Evolutionary conservation across 2,888 invertebrate species (phyloP).

Genomic region (Drosophila neoperkinsi): DNA sequence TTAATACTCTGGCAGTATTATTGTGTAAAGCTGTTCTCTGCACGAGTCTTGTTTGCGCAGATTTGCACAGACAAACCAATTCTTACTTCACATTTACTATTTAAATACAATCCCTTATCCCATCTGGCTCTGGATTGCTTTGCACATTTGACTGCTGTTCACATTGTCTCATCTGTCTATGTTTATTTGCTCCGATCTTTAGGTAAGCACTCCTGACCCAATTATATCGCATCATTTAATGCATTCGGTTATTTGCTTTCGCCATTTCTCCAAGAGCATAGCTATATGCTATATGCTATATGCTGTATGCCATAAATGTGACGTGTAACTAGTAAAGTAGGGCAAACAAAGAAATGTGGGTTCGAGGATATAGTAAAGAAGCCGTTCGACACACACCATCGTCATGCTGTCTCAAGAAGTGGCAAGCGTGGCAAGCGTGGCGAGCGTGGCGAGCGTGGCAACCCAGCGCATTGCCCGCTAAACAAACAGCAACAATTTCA

Average conservation of each 20-base stretch:
- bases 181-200: not conserved
- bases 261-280: no score
- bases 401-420: not conserved
- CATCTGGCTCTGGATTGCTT: not conserved
- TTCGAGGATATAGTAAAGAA: not conserved
- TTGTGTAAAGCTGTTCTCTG: not conserved
- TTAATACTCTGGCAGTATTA: not conserved
- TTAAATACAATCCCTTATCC: not conserved
- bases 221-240: not conserved
- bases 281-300: no score
- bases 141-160: not conserved
- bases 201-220: not conserved
- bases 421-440: not conserved
- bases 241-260: not conserved
- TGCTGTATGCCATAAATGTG: no score
- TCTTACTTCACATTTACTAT: not conserved
- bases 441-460: not conserved
- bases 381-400: not conserved
- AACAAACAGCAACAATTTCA: conserved; percentile 38
- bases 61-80: not conserved
- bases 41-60: not conserved
- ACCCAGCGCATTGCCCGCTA: not conserved
- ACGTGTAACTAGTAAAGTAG: no score
- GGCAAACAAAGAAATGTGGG: no score
- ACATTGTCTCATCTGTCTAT: not conserved